Evolutionary conservation across 2,797 vertebrate species (phyloP).

Genomic region (Neosilurus hyrtlii): DNA sequence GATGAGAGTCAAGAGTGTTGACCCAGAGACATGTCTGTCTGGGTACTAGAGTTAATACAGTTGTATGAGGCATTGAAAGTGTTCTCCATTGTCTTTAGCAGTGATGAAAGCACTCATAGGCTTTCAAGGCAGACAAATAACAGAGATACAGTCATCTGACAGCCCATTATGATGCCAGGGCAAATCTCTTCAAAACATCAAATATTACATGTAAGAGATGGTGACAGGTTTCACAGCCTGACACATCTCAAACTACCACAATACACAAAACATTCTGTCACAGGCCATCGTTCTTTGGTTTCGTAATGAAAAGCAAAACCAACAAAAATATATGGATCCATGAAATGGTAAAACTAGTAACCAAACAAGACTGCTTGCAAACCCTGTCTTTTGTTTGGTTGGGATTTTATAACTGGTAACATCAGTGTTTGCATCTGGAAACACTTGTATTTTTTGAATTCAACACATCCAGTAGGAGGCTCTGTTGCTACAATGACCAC

Average conservation of each 20-base stretch:
- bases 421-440: constrained; percentile 12
- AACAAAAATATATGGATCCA: not conserved
- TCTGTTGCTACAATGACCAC: constrained; percentile 3
- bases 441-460: constrained; percentile 1
- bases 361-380: not conserved
- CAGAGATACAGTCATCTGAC: not conserved
- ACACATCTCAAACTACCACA: not conserved
- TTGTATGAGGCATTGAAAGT: not conserved
- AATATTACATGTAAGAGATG: not conserved
- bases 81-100: not conserved
- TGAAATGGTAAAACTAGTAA: not conserved
- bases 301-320: not conserved
- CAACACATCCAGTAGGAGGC: constrained; percentile 9
- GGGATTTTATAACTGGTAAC: constrained; percentile 12
- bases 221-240: not conserved
- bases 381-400: not conserved
- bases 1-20: no score
- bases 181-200: constrained; percentile 13
- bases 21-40: constrained; percentile 6
- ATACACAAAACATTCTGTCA: not conserved
- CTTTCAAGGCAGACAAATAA: constrained; percentile 4
- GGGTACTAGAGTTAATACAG: not conserved
- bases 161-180: not conserved
- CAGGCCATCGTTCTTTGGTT: not conserved
- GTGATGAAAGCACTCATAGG: not conserved